Percentiles rank a stretch among this genome's conserved stretches.
Evolutionary conservation across 2,797 vertebrate species (phyloP).

Genomic region (Clarias pachynema): DNA sequence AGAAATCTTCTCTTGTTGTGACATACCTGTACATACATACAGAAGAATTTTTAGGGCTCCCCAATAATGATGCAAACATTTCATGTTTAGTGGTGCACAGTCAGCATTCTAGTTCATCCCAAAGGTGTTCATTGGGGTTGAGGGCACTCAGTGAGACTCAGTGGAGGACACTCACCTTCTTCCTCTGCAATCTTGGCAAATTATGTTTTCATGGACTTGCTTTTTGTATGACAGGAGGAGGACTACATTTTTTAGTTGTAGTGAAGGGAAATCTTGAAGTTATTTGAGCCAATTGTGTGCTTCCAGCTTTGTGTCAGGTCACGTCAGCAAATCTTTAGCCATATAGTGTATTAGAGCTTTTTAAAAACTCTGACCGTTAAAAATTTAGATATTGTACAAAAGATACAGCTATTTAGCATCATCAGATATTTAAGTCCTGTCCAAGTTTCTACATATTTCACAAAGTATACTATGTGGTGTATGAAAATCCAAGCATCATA

Average conservation of each 20-base stretch:
- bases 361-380: neutral
- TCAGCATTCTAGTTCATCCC: neutral
- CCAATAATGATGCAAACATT: neutral
- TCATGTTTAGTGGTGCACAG: too few relatives aligned
- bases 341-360: neutral
- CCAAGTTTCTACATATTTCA: neutral
- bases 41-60: neutral
- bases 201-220: neutral
- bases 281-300: neutral
- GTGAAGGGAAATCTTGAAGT: neutral
- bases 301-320: neutral
- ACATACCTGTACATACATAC: neutral
- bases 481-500: neutral
- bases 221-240: neutral
- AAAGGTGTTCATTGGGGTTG: neutral
- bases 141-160: neutral
- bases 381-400: neutral
- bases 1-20: neutral
- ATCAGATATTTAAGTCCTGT: neutral
- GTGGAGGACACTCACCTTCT: neutral
- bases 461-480: neutral
- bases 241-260: neutral
- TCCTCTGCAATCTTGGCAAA: neutral
- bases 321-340: neutral
- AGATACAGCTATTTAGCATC: neutral